phyloP scores from a whole-genome alignment of 2,113 vertebrate genomes.

The Alaudala cheleensis region DNA sequence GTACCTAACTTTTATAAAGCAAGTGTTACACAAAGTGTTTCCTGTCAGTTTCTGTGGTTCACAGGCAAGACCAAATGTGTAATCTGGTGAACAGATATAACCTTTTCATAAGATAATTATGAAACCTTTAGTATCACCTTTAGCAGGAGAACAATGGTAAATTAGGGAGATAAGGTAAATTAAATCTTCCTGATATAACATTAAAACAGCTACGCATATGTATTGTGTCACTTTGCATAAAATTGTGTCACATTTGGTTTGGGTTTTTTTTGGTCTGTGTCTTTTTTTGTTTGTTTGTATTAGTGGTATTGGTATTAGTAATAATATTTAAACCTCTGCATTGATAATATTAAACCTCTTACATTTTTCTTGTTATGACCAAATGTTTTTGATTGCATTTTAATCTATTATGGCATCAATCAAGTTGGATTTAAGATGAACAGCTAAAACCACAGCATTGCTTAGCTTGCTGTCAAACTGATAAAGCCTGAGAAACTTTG shows the following conservation, averaged over 20 bases:
- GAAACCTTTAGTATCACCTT: not conserved
- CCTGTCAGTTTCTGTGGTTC: not conserved
- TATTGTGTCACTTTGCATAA: not conserved
- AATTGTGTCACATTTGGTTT: not conserved
- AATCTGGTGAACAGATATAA: not conserved
- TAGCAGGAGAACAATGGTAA: not conserved
- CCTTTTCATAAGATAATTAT: not conserved
- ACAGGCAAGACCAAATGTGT: not conserved
- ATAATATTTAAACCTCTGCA: not conserved
- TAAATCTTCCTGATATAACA: not conserved
- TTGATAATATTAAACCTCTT: not conserved
- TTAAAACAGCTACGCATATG: not conserved
- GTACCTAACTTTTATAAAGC: not conserved
- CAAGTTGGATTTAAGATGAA: not conserved
- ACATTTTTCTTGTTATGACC: not conserved
- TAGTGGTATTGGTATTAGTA: not conserved
- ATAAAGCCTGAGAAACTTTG: not conserved
- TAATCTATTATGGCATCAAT: not conserved
- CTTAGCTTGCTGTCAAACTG: not conserved
- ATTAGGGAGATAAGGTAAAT: not conserved
- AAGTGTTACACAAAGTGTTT: not conserved
- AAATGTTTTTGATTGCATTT: not conserved
- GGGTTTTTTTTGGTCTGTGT: not conserved
- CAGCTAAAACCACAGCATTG: accelerated
- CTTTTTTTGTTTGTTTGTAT: not conserved